Percentiles rank a stretch among this genome's conserved stretches.
Evolutionary conservation across 2,888 invertebrate genomes (phyloP).

Genomic region (Pachymerium ferrugineum): DNA sequence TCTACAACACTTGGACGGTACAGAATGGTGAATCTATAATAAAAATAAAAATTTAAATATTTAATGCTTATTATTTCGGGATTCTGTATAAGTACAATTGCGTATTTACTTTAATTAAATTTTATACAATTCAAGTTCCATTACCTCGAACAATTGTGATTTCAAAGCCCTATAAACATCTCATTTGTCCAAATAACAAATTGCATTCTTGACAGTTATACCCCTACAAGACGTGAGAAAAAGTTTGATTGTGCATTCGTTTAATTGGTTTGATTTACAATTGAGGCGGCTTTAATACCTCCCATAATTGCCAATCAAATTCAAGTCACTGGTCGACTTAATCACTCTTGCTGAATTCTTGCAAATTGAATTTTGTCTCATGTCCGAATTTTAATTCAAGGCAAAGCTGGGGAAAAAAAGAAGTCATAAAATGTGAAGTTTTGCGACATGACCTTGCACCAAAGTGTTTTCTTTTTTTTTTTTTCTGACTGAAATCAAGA

Average conservation of each 20-base stretch:
- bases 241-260: neutral
- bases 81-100: too few relatives aligned
- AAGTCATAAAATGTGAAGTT: neutral
- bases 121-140: neutral
- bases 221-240: neutral
- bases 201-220: neutral
- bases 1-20: too few relatives aligned
- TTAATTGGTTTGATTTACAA: conserved; percentile 8
- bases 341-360: neutral
- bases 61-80: too few relatives aligned
- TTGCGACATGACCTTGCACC: neutral
- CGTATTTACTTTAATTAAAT: neutral
- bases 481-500: too few relatives aligned
- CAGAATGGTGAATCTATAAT: too few relatives aligned
- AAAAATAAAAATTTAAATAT: too few relatives aligned
- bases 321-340: neutral
- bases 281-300: neutral
- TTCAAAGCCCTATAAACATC: neutral
- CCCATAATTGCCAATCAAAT: neutral
- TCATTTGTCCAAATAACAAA: conserved; percentile 3
- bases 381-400: neutral
- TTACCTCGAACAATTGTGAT: neutral
- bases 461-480: neutral
- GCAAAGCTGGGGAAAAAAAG: neutral
- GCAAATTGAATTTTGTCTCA: neutral